A percentile compares a stretch with the other conserved stretches of the same genome.
Evolutionary conservation across 2,888 invertebrate species (phyloP).

Genomic region (Itoplectis maculator): DNA sequence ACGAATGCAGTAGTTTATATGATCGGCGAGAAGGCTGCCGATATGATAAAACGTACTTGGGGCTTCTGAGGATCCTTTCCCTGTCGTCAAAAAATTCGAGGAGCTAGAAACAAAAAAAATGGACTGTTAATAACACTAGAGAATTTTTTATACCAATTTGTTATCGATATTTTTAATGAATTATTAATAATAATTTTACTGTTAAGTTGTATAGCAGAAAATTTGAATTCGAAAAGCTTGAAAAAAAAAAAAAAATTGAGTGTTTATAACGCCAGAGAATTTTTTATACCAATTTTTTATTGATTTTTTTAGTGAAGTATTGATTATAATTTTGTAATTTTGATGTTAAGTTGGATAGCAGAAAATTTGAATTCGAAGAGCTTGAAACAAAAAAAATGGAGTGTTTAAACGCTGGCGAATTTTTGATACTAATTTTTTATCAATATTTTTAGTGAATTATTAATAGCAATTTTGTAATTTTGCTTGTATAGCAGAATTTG

Average conservation of each 20-base stretch:
- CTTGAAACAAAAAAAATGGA: neutral
- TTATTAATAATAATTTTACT: too few species aligned
- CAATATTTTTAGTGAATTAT: neutral
- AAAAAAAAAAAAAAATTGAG: neutral
- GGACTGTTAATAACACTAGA: neutral
- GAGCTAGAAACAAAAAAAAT: neutral
- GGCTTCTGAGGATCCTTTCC: neutral
- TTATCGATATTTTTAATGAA: neutral
- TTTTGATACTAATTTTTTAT: neutral
- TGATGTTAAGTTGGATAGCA: neutral
- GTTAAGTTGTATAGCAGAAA: too few species aligned
- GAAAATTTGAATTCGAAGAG: neutral
- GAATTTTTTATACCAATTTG: neutral
- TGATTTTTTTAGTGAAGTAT: neutral
- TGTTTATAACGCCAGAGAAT: neutral
- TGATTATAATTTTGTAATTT: too few species aligned
- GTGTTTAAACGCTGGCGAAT: neutral
- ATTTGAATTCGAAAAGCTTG: neutral
- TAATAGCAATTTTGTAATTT: too few species aligned
- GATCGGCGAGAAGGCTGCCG: conserved; percentile 87
- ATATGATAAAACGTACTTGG: conserved; percentile 85
- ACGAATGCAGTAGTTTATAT: conserved; percentile 87
- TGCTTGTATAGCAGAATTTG: neutral
- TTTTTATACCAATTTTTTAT: neutral
- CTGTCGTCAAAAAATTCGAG: neutral